Evolutionary conservation across 2,797 vertebrate genomes (phyloP), one percentile per base, ranked within the genome.

Genomic region (Australoheros facetus): DNA sequence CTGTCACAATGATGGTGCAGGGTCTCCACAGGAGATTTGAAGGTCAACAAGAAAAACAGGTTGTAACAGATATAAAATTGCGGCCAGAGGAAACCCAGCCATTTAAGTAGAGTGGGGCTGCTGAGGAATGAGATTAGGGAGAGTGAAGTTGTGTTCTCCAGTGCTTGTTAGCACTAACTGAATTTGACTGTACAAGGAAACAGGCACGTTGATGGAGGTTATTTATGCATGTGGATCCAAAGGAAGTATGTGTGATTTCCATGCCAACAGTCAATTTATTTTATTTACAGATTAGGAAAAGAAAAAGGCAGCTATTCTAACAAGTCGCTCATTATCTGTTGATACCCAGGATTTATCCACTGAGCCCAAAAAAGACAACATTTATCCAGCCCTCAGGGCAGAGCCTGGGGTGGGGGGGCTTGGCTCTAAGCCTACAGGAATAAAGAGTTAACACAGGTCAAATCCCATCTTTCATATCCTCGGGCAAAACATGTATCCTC

Each of bases 31-130:
- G 82, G 88, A 91, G 89, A 90, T 89, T 82, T 92, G 87, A 93
- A 94, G 92, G 93, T 93, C 91, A 94, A 88, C 86, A 86, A 85
- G 88, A 88, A 91, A 91, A 88, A 87, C 89, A 78, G 88, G 79
- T 80, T 89, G 88, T 87, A 88, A 89, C 76, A 75, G 85, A 92
- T 82, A 87, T 73, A 59, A 80, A 84, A 85, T 74, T 58, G 70
- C 1, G 3, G 80, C 59, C 70, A 58, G 73, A 84, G 72, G 82
- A 89, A 90, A 77, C 37, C 55, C 10, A 54, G 53, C 57, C 48
- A 82, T 89, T 92, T 88, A 89, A 75, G 85, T 26, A 10, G 73
- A 87, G 89, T 74, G 71, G 75, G 54, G 58, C 81, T 62, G 64
- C 48, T 80, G 82, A 26, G 45, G 82, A 84, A 72, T 37, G 77